Evolutionary conservation across 2,888 invertebrate genomes (phyloP).

Genomic region (Drosophila quinaria): DNA sequence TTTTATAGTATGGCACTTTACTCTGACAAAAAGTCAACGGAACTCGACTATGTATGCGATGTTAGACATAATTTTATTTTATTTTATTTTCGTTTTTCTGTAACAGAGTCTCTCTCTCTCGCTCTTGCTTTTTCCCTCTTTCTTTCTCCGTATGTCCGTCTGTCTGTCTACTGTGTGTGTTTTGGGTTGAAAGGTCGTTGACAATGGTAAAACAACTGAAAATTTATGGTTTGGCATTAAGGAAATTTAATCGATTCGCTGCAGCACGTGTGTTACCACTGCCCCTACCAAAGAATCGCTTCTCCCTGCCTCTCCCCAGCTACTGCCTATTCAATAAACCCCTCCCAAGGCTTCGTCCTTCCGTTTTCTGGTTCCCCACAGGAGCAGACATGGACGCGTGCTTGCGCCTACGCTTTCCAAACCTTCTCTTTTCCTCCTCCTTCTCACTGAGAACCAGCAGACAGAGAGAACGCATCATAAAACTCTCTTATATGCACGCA

Average conservation of each 20-base stretch:
- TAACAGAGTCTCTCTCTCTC: background rate
- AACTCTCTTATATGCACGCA: conserved; percentile 48
- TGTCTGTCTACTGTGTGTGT: conserved; percentile 6
- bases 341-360: background rate
- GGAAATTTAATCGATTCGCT: conserved; percentile 75
- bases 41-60: conserved; percentile 55
- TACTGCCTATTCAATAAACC: too few species aligned
- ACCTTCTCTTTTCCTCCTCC: background rate
- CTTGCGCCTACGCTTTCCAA: conserved; percentile 38
- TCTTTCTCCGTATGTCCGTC: too few species aligned
- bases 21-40: conserved; percentile 64
- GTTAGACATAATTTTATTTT: conserved; percentile 67
- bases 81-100: conserved; percentile 24
- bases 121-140: too few species aligned
- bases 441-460: background rate
- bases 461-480: conserved; percentile 51
- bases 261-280: conserved; percentile 52
- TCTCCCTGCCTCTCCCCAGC: background rate
- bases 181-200: conserved; percentile 63
- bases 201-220: conserved; percentile 62
- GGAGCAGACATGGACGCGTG: conserved; percentile 55
- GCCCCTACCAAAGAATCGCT: background rate
- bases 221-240: conserved; percentile 77
- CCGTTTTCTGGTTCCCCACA: background rate
- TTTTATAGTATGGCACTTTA: conserved; percentile 61